Base-by-base conservation (phyloP, 1,140 invertebrate genomes). In the Leptinotarsa defecta region DNA sequence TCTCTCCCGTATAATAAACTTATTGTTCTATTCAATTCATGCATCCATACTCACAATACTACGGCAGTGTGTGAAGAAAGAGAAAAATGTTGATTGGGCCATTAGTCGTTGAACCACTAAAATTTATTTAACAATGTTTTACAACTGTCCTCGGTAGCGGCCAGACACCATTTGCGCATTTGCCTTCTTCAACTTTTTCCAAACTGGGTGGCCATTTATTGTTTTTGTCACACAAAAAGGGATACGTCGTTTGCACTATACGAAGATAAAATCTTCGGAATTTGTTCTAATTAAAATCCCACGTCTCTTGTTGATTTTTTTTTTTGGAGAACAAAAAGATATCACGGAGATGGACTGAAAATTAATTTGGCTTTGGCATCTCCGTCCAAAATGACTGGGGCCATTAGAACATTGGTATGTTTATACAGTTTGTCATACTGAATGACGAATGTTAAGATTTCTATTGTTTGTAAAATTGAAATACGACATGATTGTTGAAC, bases 161-260 rank as follows among this genome's bases (percentile, higher is more conserved):
- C 24, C 22, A 63, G 48, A 75, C 74, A 70, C 48, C 48, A 68
- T 61, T 48, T 52, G 24, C n/a, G 19, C n/a, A 43, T 57, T 49
- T 24, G 13, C n/a, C 61, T 63, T 13, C 19, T 34, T 13, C 68
- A n/a, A 57, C 68, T 49, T 61, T 69, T 70, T 69, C 74, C 74
- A 71, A 70, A 75, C 74, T 75, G 67, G 74, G 68, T 75, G 74
- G 74, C 74, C 57, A 75, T 75, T 75, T 69, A 75, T 75, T 64
- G 74, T 75, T 75, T 75, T 75, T 68, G 68, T 75, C 68, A 68
- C 74, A 71, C 74, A 68, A 75, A 69, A 75, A 69, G 52, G 68
- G 73, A 74, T 64, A 65, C 65, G 64, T 74, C 68, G 67, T 69
- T 71, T 70, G 52, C 74, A 68, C 68, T 68, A 63, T 75, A 64